Evolutionary conservation across 2,113 vertebrate genomes (phyloP), one percentile per base, ranked within the genome.

Genomic region (Alosa alosa): DNA sequence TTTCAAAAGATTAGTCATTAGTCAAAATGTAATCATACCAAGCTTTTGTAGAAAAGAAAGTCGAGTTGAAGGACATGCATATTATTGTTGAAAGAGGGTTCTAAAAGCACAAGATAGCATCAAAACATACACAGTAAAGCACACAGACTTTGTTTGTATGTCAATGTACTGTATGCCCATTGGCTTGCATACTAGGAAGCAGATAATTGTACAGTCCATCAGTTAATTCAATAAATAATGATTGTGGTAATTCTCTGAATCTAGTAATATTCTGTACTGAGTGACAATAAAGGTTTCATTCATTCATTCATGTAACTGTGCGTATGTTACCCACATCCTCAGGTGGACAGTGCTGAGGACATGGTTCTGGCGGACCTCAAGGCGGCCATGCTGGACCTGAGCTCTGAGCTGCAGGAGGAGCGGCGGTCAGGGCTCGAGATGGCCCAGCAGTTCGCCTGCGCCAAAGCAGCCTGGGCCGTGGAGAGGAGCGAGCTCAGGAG

Each of bases 321-420:
- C 20, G 8, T 49, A 49, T 49, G 20, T 60, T 18, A 18, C 18
- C 5, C 18, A 6, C 18, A 18, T 6, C 20, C 20, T 22, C 5
- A 72, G 64, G 64, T 72, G 31, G 13, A 72, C 11, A 15, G 72
- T 39, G 31, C 31, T 41, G 72, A 78, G 2, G 72, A 78, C 72
- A 41, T 78, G 72, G 72, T 39, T 0, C 82, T 97, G 86, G 92
- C 93, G 0, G 94, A 96, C 90, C 96, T 99, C 90, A 96, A 94
- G 90, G 95, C 93, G 84, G 95, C 96, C 3, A 88, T 99, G 93
- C 95, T 96, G 86, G 96, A 97, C 84, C 94, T 99, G 22, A 93
- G 95, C 86, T 94, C 89, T 17, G 96, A 97, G 93, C 94, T 98
- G 84, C 95, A 88, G 82, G 96, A 96, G 86, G 97, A 95, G 83